Evolutionary conservation across 2,888 invertebrate genomes (phyloP), one percentile per base, ranked within the genome.

Genomic region (Athalia rosae): DNA sequence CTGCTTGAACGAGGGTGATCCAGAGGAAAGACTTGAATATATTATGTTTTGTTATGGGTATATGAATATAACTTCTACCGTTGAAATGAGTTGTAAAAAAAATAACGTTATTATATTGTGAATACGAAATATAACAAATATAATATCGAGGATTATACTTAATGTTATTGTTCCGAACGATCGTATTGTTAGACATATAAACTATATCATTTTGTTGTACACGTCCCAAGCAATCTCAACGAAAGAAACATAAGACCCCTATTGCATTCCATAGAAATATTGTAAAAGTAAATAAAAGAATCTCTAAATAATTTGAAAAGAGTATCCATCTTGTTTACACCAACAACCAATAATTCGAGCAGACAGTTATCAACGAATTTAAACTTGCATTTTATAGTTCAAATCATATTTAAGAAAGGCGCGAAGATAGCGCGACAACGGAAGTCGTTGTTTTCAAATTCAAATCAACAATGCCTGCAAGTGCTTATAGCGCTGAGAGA

Each of bases 191-290:
- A 79, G 77, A 13, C 45, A 71, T 80, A 78, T 76, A 1, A 58
- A 71, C 45, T 58, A 71, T 74, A 62, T 43, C 11, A 74, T 15
- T 69, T 77, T 77, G 76, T 77, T 78, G 78, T 77, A 64, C 76
- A 76, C 78, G 71, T 79, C 73, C 8, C 28, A 41, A 62, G 62
- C 62, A 41, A 62, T 8, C 41, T 41, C 48, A 15, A 66, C 8
- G 47, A 45, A 50, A 58, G 48, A 48, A 66, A 45, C 15, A 63
- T 28, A 71, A 58, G 59, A 66, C 64, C 74, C 78, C 76, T 74
- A 79, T 79, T 79, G 80, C 81, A 81, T 81, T 81, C 81, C 80
- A 79, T 79, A 73, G 77, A 79, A 79, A 78, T 81, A 79, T 80
- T 80, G 79, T 80, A 80, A 79, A 71, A 79, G 79, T 78, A 43